A percentile compares a stretch with the other conserved stretches of the same genome.
Conservation (phyloP, 1,140 invertebrate genomes). For the Drosophila yakuba region DNA sequence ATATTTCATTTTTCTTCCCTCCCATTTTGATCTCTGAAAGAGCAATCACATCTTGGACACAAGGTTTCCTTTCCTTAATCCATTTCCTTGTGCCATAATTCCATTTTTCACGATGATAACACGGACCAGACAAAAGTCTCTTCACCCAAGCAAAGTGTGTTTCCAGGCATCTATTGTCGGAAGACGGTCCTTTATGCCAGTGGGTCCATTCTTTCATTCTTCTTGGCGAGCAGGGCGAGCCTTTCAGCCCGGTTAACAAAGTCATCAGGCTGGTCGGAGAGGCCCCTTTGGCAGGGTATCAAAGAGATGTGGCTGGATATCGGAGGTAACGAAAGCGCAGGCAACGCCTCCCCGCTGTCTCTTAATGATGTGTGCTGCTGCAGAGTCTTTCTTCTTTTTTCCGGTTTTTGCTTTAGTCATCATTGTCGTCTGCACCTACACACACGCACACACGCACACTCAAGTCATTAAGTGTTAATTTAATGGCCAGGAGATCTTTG, state of each 20-base stretch:
- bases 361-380: conserved; percentile 79
- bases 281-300: conserved; percentile 42
- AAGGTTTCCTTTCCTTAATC: conserved; percentile 28
- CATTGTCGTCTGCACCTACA: conserved; percentile 68
- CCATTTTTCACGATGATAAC: conserved; percentile 47
- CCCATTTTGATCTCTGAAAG: conserved; percentile 12
- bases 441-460: conserved; percentile 59
- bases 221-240: background rate
- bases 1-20: conserved; percentile 26
- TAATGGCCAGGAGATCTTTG: conserved; percentile 82
- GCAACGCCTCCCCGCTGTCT: conserved; percentile 68
- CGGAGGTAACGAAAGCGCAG: conserved; percentile 53
- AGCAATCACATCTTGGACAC: conserved; percentile 42
- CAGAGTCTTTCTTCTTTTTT: conserved; percentile 39
- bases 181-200: conserved; percentile 30
- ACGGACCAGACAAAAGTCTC: conserved; percentile 18
- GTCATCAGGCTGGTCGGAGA: conserved; percentile 35
- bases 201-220: conserved; percentile 21
- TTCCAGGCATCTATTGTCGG: conserved; percentile 32
- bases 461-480: conserved; percentile 83
- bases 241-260: conserved; percentile 47
- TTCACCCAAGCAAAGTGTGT: conserved; percentile 23
- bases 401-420: conserved; percentile 48
- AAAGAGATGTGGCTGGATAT: conserved; percentile 22
- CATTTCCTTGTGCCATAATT: conserved; percentile 46